A percentile compares a stretch with the other conserved stretches of the same genome.
phyloP scores from a whole-genome alignment of 2,888 invertebrate species.

The Nemurella pictetii region DNA sequence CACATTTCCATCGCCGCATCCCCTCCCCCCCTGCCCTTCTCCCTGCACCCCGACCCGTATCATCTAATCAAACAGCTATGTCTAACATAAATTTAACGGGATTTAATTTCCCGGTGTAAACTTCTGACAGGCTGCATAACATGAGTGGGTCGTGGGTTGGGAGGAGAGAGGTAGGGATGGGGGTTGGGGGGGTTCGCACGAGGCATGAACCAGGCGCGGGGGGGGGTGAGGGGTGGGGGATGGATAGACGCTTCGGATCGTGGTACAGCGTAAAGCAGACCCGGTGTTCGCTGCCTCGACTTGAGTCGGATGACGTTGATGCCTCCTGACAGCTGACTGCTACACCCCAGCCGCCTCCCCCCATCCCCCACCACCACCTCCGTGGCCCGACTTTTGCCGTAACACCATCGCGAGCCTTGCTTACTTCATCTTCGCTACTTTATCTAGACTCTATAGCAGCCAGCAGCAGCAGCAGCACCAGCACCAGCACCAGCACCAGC shows the following conservation, averaged over 20 bases:
- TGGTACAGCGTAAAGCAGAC: not conserved
- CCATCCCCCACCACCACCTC: not conserved
- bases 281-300: not conserved
- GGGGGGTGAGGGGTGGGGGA: not conserved
- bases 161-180: not conserved
- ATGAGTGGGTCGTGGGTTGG: not conserved
- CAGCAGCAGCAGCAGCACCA: too few relatives aligned
- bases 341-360: not conserved
- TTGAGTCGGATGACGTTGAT: conserved; percentile 31
- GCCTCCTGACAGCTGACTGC: conserved; percentile 34
- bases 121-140: conserved; percentile 23
- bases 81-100: conserved; percentile 31
- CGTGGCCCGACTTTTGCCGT: not conserved
- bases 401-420: not conserved
- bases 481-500: too few relatives aligned
- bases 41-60: not conserved
- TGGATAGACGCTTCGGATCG: not conserved
- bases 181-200: not conserved
- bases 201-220: not conserved
- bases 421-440: conserved; percentile 18
- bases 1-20: not conserved
- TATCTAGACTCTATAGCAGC: not conserved
- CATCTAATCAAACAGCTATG: conserved; percentile 22
- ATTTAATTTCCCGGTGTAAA: conserved; percentile 29
- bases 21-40: not conserved